Evolutionary conservation across 2,888 invertebrate species (phyloP).

Genomic region (Ametastegia equiseti): DNA sequence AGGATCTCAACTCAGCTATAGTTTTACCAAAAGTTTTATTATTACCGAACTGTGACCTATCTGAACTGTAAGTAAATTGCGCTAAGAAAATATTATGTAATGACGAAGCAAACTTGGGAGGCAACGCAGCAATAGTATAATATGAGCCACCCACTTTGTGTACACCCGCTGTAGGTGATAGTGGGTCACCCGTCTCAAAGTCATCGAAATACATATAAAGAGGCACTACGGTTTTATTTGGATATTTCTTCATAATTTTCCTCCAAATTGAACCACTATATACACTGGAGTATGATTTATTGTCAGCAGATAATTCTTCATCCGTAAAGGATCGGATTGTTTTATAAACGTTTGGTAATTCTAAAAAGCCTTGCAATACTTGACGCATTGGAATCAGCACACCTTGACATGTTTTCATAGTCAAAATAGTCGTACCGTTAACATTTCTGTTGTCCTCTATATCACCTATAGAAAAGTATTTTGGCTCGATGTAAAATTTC

Average conservation of each 20-base stretch:
- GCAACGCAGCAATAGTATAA: constrained; percentile 49
- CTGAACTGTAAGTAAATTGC: not conserved
- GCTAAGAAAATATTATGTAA: constrained; percentile 49
- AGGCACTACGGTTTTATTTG: constrained; percentile 44
- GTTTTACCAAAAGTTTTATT: constrained; percentile 42
- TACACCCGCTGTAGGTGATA: constrained; percentile 52
- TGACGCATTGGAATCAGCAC: constrained; percentile 19
- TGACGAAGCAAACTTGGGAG: constrained; percentile 47
- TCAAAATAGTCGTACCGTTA: not conserved
- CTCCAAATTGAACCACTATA: not conserved
- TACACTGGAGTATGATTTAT: not conserved
- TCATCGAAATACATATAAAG: constrained; percentile 52
- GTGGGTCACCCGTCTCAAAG: constrained; percentile 52
- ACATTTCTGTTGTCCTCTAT: not conserved
- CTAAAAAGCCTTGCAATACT: constrained; percentile 46
- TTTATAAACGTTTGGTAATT: constrained; percentile 48
- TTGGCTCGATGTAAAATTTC: not conserved
- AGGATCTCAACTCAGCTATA: constrained; percentile 43
- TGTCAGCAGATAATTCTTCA: constrained; percentile 1
- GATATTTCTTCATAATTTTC: not conserved
- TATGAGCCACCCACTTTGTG: constrained; percentile 52
- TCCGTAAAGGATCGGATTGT: constrained; percentile 32
- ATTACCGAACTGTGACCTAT: constrained; percentile 34
- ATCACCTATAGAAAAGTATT: not conserved
- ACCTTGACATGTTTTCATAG: not conserved